Conservation (phyloP, 2,888 invertebrate species). For the Caenorhabditis japonica region DNA sequence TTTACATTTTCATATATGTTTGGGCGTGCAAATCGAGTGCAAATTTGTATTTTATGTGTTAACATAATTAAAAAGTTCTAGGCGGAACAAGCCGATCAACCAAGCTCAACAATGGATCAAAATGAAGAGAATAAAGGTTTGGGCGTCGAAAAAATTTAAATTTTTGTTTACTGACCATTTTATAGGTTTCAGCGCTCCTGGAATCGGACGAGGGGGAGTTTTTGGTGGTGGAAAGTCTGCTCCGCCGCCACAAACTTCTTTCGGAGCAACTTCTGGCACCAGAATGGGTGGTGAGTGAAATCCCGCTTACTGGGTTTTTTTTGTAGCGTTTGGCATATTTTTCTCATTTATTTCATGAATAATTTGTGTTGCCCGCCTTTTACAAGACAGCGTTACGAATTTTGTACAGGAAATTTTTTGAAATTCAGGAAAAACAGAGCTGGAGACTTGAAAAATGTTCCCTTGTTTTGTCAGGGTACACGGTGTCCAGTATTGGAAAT, state of each 20-base stretch:
- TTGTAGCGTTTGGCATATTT: too few relatives aligned
- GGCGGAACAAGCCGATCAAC: slow-evolving; percentile 3
- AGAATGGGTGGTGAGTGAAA: slow-evolving; percentile 36
- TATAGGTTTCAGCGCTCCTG: slow-evolving; percentile 7
- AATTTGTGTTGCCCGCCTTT: too few relatives aligned
- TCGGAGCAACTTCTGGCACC: slow-evolving; percentile 29
- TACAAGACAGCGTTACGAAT: too few relatives aligned
- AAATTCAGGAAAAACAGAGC: too few relatives aligned
- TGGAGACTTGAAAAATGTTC: too few relatives aligned
- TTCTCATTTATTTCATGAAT: too few relatives aligned
- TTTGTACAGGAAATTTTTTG: too few relatives aligned
- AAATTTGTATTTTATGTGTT: not conserved
- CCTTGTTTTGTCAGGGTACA: too few relatives aligned
- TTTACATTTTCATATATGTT: slow-evolving; percentile 12
- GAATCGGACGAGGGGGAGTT: slow-evolving; percentile 25
- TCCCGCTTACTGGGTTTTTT: too few relatives aligned
- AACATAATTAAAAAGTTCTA: not conserved
- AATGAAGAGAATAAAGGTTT: slow-evolving; percentile 41
- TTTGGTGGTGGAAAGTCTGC: slow-evolving; percentile 27
- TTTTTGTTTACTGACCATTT: not conserved
- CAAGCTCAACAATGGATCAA: slow-evolving; percentile 36
- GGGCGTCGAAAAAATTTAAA: not conserved
- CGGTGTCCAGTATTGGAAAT: too few relatives aligned
- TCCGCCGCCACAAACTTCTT: slow-evolving; percentile 52
- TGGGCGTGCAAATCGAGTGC: slow-evolving; percentile 37